Evolutionary conservation across 2,888 invertebrate species (phyloP).

Genomic region (Xylota sylvarum): DNA sequence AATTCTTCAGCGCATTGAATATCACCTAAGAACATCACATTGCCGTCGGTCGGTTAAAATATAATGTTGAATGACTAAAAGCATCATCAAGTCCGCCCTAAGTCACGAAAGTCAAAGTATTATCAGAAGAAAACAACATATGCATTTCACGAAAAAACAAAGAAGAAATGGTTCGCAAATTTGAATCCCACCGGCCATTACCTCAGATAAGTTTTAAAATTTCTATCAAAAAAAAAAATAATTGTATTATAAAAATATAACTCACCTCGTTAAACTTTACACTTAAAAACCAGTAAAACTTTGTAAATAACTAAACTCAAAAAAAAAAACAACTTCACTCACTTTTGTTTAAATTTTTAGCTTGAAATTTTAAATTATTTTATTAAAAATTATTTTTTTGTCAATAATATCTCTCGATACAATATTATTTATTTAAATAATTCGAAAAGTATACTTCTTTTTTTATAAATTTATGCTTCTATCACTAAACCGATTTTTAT

Average conservation of each 20-base stretch:
- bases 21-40: too few relatives aligned
- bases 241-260: neutral
- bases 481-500: slow-evolving; percentile 2
- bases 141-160: too few relatives aligned
- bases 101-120: too few relatives aligned
- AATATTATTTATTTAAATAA: neutral
- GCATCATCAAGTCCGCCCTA: too few relatives aligned
- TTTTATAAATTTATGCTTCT: neutral
- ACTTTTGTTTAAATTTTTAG: neutral
- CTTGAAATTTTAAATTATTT: neutral
- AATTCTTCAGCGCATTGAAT: too few relatives aligned
- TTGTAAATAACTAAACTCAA: neutral
- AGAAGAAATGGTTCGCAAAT: too few relatives aligned
- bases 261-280: slow-evolving; percentile 23
- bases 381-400: neutral
- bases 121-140: too few relatives aligned
- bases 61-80: too few relatives aligned
- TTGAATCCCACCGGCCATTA: too few relatives aligned
- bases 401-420: neutral
- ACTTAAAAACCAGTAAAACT: neutral
- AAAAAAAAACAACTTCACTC: neutral
- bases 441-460: neutral
- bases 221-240: too few relatives aligned
- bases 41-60: too few relatives aligned
- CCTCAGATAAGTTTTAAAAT: too few relatives aligned